These are phyloP conservation scores for Monopterus albus DNA, from an alignment of 2,113 vertebrate genomes.

Conservation along the genomic window DNA sequence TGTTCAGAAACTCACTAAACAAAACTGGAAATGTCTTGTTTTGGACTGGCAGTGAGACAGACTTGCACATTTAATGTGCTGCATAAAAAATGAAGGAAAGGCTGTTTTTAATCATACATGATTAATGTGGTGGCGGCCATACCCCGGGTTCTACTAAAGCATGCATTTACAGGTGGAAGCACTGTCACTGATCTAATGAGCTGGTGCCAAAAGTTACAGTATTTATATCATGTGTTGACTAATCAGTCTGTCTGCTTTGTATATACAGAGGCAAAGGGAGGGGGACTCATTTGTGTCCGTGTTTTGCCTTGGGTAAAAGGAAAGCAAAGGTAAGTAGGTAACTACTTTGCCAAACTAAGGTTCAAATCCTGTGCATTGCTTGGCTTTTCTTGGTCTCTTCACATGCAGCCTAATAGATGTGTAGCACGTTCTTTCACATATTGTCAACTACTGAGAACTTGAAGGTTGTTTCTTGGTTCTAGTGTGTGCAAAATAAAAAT, in stretches of 20 bases:
- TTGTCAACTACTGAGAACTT: background rate
- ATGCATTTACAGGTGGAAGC: background rate
- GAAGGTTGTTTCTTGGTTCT: too few relatives aligned
- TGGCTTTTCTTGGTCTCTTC: too few relatives aligned
- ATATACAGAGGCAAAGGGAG: background rate
- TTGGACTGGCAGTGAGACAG: too few relatives aligned
- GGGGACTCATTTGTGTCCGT: background rate
- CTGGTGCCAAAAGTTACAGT: too few relatives aligned
- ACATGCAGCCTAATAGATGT: slow-evolving; percentile 8
- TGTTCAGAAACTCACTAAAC: too few relatives aligned
- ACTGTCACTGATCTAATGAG: background rate
- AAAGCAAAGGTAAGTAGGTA: background rate
- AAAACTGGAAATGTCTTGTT: too few relatives aligned
- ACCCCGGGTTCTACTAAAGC: background rate
- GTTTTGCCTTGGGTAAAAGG: background rate
- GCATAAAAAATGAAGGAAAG: background rate
- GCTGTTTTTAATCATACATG: background rate
- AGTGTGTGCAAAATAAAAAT: background rate
- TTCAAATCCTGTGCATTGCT: background rate
- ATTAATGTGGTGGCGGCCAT: background rate
- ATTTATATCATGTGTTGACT: too few relatives aligned
- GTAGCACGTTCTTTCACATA: slow-evolving; percentile 6
- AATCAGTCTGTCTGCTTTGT: background rate
- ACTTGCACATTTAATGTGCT: background rate
- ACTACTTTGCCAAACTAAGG: background rate